Percentiles rank a stretch among this genome's conserved stretches.
phyloP scores from a whole-genome alignment of 1,140 invertebrate genomes.

The Phocides pigmalion region DNA sequence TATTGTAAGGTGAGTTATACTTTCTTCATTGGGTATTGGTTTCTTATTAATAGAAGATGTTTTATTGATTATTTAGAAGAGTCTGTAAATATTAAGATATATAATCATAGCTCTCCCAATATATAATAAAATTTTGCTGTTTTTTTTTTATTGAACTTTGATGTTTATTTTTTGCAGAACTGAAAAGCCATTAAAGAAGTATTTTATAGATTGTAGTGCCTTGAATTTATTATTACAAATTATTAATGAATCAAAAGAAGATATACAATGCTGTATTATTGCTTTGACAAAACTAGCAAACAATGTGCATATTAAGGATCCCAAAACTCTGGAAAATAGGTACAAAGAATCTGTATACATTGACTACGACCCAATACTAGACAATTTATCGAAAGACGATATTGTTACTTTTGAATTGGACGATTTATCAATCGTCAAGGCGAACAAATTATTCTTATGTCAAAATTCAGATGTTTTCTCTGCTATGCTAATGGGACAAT shows the following conservation, averaged over 20 bases:
- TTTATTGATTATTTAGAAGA: too few relatives aligned
- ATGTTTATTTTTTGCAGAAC: constrained; percentile 60
- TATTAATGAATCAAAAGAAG: constrained; percentile 66
- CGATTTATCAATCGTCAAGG: constrained; percentile 85
- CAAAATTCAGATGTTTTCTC: constrained; percentile 87
- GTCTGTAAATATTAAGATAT: too few relatives aligned
- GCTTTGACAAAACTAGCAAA: constrained; percentile 75
- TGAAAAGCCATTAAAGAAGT: constrained; percentile 72
- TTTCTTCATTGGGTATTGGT: too few relatives aligned
- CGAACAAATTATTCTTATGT: constrained; percentile 85
- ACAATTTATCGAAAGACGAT: constrained; percentile 65
- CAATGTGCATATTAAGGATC: constrained; percentile 80
- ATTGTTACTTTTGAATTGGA: constrained; percentile 86
- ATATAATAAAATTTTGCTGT: too few relatives aligned
- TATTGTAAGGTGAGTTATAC: constrained; percentile 82
- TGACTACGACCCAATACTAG: constrained; percentile 68
- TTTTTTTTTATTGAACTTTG: too few relatives aligned
- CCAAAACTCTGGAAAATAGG: constrained; percentile 70
- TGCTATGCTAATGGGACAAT: constrained; percentile 87
- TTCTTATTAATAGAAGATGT: too few relatives aligned
- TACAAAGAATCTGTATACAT: constrained; percentile 68
- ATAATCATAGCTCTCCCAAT: too few relatives aligned
- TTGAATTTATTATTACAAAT: constrained; percentile 67
- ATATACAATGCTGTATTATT: constrained; percentile 70
- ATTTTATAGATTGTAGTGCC: constrained; percentile 73